These are phyloP conservation scores for Ptyas mucosa DNA, from an alignment of 2,113 vertebrate species.

Conservation along the genomic window DNA sequence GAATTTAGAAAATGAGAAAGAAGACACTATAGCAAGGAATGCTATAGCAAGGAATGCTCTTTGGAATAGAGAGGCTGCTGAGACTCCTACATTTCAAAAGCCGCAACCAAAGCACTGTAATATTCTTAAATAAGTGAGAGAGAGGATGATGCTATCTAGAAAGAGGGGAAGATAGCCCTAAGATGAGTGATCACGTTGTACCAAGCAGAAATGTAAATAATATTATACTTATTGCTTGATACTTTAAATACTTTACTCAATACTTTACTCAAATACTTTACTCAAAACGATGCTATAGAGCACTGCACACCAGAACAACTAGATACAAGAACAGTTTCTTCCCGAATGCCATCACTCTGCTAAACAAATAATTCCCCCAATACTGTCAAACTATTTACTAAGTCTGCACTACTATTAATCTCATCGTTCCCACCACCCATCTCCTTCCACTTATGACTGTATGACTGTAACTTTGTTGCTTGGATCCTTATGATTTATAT, in stretches of 20 bases:
- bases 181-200: background rate
- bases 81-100: background rate
- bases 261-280: no score
- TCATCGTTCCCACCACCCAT: no score
- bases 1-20: constrained; percentile 28
- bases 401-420: no score
- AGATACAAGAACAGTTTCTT: no score
- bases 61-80: background rate
- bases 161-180: background rate
- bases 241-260: background rate
- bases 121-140: background rate
- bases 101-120: background rate
- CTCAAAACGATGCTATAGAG: no score
- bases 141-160: background rate
- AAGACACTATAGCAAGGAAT: background rate
- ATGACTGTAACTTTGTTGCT: no score
- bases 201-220: background rate
- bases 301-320: no score
- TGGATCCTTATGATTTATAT: no score
- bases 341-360: no score
- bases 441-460: no score
- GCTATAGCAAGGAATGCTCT: background rate
- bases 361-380: no score
- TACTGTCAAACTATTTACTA: no score
- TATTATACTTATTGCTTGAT: background rate